These are phyloP conservation scores for Machimus rusticus DNA, from an alignment of 2,888 invertebrate genomes.

Conservation along the genomic window DNA sequence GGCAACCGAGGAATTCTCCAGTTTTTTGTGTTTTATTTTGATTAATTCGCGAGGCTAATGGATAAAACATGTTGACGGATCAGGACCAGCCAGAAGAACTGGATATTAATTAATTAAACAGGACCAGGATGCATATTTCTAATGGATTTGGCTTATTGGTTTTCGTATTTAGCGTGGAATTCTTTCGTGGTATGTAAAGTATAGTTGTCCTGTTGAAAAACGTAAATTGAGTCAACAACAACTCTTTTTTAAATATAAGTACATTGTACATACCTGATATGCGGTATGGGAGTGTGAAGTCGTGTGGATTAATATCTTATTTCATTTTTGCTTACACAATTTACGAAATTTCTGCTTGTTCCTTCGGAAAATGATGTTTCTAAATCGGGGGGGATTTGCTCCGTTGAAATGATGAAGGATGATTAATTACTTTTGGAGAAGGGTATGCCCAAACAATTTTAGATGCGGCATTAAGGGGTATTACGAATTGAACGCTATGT, in stretches of 20 bases:
- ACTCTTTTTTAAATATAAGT: not conserved
- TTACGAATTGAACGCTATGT: not conserved
- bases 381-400: not conserved
- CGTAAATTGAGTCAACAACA: not conserved
- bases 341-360: not conserved
- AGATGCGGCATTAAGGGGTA: not conserved
- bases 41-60: not conserved
- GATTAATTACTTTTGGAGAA: not conserved
- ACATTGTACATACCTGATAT: not conserved
- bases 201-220: not conserved
- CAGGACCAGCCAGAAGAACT: slow-evolving; percentile 10
- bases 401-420: not conserved
- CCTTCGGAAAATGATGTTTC: not conserved
- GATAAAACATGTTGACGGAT: slow-evolving; percentile 24
- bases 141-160: slow-evolving; percentile 31
- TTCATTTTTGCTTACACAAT: not conserved
- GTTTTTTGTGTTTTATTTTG: not conserved
- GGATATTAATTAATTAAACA: slow-evolving; percentile 6
- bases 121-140: slow-evolving; percentile 28
- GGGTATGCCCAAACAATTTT: not conserved
- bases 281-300: not conserved
- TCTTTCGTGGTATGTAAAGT: slow-evolving; percentile 3
- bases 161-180: slow-evolving; percentile 20
- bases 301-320: not conserved
- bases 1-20: not conserved